Percentiles rank a stretch among this genome's conserved stretches.
Conservation (phyloP, 2,888 invertebrate genomes). For the Biston betularia region DNA sequence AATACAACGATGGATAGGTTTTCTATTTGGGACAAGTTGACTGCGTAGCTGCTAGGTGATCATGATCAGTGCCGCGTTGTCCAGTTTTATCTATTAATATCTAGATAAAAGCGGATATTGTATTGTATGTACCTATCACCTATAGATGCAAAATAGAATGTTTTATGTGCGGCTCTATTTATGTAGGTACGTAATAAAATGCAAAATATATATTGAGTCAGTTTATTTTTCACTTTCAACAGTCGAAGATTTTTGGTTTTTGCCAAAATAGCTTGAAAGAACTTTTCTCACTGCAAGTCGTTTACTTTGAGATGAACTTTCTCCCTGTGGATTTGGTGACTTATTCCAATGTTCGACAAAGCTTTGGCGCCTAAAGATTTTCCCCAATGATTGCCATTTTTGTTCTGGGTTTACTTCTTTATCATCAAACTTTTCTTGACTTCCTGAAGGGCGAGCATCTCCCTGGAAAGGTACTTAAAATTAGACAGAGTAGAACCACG, state of each 20-base stretch:
- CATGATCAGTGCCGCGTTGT: too few species aligned
- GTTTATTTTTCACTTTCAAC: constrained; percentile 59
- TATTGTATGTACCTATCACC: neutral
- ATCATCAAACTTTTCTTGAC: constrained; percentile 70
- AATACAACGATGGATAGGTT: too few species aligned
- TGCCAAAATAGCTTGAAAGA: constrained; percentile 77
- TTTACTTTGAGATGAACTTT: constrained; percentile 70
- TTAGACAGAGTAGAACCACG: neutral
- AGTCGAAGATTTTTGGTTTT: constrained; percentile 63
- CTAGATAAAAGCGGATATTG: neutral
- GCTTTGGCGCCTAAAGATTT: constrained; percentile 80
- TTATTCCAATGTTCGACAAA: constrained; percentile 73
- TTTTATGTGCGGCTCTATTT: neutral
- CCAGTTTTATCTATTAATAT: too few species aligned
- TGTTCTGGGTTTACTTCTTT: constrained; percentile 75
- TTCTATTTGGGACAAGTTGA: too few species aligned
- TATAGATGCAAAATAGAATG: neutral
- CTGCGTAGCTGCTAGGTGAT: too few species aligned
- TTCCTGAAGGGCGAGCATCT: constrained; percentile 67
- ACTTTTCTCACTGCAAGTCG: constrained; percentile 75
- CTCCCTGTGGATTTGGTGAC: constrained; percentile 65
- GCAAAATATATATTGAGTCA: neutral
- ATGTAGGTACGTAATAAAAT: neutral
- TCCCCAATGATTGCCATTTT: constrained; percentile 82
- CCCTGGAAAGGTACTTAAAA: constrained; percentile 59